Evolutionary conservation across 2,113 vertebrate genomes (phyloP).

Genomic region (Chascanopsetta lugubris): DNA sequence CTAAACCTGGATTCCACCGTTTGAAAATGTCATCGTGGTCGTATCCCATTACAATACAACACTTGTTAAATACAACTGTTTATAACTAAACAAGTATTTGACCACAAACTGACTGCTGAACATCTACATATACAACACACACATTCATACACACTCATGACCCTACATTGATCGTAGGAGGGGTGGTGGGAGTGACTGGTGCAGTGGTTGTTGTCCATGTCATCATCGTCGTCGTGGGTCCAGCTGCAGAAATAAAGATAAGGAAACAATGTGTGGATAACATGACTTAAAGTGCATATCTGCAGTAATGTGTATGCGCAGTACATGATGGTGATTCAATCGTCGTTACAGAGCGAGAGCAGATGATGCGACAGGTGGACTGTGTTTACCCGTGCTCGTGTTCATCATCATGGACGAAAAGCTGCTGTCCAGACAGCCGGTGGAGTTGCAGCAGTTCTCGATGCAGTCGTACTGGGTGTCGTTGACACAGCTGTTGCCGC

Average conservation of each 20-base stretch:
- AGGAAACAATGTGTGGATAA: too few species aligned
- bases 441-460: slow-evolving; percentile 71
- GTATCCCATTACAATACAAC: too few species aligned
- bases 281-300: background rate
- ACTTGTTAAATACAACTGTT: too few species aligned
- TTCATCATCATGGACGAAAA: slow-evolving; percentile 52
- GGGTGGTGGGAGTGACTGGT: background rate
- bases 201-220: background rate
- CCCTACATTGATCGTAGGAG: slow-evolving; percentile 67
- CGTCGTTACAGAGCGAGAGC: too few species aligned
- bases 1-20: too few species aligned
- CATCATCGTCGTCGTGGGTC: background rate
- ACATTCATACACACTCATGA: background rate
- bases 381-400: slow-evolving; percentile 57
- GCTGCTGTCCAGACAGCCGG: slow-evolving; percentile 72
- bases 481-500: slow-evolving; percentile 50
- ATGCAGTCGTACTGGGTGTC: slow-evolving; percentile 59
- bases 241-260: background rate
- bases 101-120: background rate
- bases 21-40: too few species aligned
- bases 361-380: too few species aligned
- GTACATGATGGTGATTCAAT: too few species aligned
- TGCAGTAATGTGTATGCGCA: too few species aligned
- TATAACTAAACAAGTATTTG: too few species aligned
- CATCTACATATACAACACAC: background rate